Evolutionary conservation across 2,113 vertebrate species (phyloP).

Genomic region (Aegotheles bennettii): DNA sequence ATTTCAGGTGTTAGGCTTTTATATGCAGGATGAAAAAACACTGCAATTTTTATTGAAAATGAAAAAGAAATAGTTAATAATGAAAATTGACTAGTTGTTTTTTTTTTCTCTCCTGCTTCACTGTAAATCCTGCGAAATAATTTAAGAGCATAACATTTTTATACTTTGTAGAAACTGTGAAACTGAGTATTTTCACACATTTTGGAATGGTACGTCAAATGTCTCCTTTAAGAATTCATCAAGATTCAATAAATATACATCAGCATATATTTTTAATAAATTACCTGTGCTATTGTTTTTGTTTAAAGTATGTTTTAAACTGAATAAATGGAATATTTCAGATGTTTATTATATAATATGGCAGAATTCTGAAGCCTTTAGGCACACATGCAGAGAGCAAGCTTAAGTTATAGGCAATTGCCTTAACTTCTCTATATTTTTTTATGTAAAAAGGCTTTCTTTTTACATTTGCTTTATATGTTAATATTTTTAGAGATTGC

Average conservation of each 20-base stretch:
- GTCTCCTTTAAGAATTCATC: background rate
- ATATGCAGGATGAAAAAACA: background rate
- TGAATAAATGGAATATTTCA: background rate
- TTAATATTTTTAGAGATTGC: background rate
- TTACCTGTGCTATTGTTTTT: background rate
- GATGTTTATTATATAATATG: background rate
- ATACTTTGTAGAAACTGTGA: background rate
- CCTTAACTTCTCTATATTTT: background rate
- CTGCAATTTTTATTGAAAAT: background rate
- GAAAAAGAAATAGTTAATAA: background rate
- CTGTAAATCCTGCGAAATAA: background rate
- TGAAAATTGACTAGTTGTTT: background rate
- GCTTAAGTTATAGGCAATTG: background rate
- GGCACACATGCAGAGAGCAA: background rate
- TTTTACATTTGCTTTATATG: background rate
- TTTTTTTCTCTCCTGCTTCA: background rate
- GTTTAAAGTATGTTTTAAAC: background rate
- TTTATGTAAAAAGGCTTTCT: background rate
- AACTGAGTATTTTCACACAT: background rate
- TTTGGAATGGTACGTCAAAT: background rate
- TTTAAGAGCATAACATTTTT: background rate
- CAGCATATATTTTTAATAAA: background rate
- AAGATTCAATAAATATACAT: background rate
- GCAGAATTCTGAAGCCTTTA: background rate
- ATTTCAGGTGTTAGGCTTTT: slow-evolving; percentile 6